Base-by-base conservation (phyloP, 2,888 invertebrate genomes). In the Plusia festucae region DNA sequence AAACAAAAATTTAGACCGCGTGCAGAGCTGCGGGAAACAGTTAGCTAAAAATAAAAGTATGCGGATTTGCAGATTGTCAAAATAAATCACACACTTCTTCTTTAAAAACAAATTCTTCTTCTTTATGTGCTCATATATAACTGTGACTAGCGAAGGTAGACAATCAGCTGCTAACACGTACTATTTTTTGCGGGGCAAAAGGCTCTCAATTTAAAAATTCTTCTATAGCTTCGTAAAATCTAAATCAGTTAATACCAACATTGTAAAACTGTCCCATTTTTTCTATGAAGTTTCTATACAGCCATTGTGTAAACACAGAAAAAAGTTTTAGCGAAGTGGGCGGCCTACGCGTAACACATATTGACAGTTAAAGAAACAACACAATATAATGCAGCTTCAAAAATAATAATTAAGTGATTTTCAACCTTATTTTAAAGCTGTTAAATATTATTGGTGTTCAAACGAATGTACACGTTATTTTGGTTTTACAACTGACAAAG, bases 291-390 rank as follows among this genome's bases (percentile, higher is more conserved):
- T 73, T 74, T 78, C 69, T 76, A 44, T 67, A 16, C 24, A 22
- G 1, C 76, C 53, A 73, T 73, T 76, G 73, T 76, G 62, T n/a
- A 9, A 11, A 32, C 51, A 60, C 30, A 13, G 7, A 53, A 40
- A 60, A 71, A 69, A 76, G 55, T 66, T 69, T 70, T 67, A 24
- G 56, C 70, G 18, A 72, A 53, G 82, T 82, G 79, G 82, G 82
- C 78, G 82, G 79, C 56, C 79, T 60, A 55, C 57, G 55, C 60
- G 65, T 61, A 18, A 76, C 65, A 56, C 59, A 68, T 63, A 72
- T 77, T 79, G 80, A 73, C 79, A 73, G 62, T 51, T 64, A 13
- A 56, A 68, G 9, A 30, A 30, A 30, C 8, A 27, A 8, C 68
- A 66, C 62, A 59, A 51, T 0, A 1, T 20, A 61, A 66, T 60